Evolutionary conservation across 2,113 vertebrate species (phyloP).

Genomic region (Siphamia tubifer): DNA sequence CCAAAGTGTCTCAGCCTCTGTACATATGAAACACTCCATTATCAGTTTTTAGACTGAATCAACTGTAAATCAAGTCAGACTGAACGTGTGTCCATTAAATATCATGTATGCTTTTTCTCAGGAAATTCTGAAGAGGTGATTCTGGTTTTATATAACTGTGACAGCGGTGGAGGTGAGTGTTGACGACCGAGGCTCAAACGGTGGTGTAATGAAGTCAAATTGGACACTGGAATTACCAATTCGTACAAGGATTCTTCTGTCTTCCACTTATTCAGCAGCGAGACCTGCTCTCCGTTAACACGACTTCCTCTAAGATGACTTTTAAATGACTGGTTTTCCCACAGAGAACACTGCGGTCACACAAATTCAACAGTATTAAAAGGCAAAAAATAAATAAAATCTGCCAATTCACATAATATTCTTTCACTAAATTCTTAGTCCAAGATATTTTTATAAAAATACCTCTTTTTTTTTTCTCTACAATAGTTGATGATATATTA

Average conservation of each 20-base stretch:
- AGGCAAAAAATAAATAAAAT: slow-evolving; percentile 70
- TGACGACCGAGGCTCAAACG: neutral
- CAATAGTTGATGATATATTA: slow-evolving; percentile 69
- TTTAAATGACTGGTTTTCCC: slow-evolving; percentile 42
- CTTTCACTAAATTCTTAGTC: slow-evolving; percentile 61
- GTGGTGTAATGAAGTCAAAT: neutral
- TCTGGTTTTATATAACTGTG: slow-evolving; percentile 26
- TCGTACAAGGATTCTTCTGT: neutral
- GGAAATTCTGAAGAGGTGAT: slow-evolving; percentile 1
- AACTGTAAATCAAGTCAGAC: too few relatives aligned
- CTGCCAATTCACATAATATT: slow-evolving; percentile 59
- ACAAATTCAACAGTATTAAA: slow-evolving; percentile 63
- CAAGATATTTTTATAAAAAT: slow-evolving; percentile 78
- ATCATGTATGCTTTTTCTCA: slow-evolving; percentile 2
- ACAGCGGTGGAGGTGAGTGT: neutral
- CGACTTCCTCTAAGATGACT: too few relatives aligned
- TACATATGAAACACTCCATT: neutral
- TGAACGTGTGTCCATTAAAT: neutral
- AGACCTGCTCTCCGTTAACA: neutral
- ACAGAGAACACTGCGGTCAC: slow-evolving; percentile 57
- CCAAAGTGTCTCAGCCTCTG: neutral
- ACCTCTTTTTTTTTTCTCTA: slow-evolving; percentile 75
- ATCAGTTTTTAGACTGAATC: neutral
- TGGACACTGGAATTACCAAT: neutral
- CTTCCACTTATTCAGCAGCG: neutral